phyloP scores from a whole-genome alignment of 2,888 invertebrate species.

The Petrolisthes manimaculis region DNA sequence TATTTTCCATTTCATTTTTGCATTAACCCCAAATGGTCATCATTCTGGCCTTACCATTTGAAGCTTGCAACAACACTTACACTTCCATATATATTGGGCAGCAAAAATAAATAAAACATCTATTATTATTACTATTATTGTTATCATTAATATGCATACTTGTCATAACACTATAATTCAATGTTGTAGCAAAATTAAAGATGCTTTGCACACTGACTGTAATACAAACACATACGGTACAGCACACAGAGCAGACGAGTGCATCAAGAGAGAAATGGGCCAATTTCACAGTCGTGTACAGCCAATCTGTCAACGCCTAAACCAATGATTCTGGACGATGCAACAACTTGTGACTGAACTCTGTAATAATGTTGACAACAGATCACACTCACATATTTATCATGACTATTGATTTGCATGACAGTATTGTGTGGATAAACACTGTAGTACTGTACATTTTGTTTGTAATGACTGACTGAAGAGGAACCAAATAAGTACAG shows the following conservation, averaged over 20 bases:
- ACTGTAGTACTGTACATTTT: too few relatives aligned
- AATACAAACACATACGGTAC: conserved; percentile 13
- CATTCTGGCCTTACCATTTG: conserved; percentile 35
- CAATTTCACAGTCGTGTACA: conserved; percentile 2
- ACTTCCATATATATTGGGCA: conserved; percentile 48
- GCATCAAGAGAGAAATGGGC: conserved; percentile 22
- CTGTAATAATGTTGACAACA: too few relatives aligned
- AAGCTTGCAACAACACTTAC: conserved; percentile 32
- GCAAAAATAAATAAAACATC: conserved; percentile 61
- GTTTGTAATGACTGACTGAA: too few relatives aligned
- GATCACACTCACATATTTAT: too few relatives aligned
- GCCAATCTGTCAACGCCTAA: not conserved
- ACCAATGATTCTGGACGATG: too few relatives aligned
- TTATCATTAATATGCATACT: conserved; percentile 26
- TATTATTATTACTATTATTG: conserved; percentile 27
- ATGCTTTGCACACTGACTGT: conserved; percentile 36
- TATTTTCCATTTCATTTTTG: conserved; percentile 33
- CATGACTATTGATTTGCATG: too few relatives aligned
- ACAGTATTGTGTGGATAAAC: too few relatives aligned
- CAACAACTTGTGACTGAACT: too few relatives aligned
- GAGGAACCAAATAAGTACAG: too few relatives aligned
- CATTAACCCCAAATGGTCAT: conserved; percentile 39
- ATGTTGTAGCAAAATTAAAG: conserved; percentile 46
- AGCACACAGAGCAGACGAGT: conserved; percentile 33
- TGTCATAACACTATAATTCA: conserved; percentile 52